Percentiles rank a stretch among this genome's conserved stretches.
phyloP scores from a whole-genome alignment of 1,140 invertebrate genomes.

The Oscheius sp. region DNA sequence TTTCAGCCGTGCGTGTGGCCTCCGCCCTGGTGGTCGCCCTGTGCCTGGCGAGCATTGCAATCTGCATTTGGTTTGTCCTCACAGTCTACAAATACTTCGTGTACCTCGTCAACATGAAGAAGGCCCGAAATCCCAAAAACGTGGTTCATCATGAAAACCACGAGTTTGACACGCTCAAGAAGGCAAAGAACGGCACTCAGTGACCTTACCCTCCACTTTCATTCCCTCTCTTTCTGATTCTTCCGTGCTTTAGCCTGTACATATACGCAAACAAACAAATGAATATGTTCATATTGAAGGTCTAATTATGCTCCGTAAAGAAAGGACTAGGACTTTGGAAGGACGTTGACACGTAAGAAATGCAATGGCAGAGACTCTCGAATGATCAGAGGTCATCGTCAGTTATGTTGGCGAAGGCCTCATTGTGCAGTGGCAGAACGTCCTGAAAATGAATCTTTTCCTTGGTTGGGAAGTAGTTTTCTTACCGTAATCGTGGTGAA shows the following conservation, averaged over 20 bases:
- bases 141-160: constrained; percentile 4
- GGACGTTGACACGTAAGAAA: background rate
- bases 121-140: constrained; percentile 22
- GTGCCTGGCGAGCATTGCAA: background rate
- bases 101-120: constrained; percentile 28
- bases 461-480: too few relatives aligned
- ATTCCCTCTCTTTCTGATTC: background rate
- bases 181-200: constrained; percentile 11
- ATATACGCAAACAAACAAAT: background rate
- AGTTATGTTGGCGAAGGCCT: constrained; percentile 19
- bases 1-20: constrained; percentile 19
- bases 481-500: constrained; percentile 27
- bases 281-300: background rate
- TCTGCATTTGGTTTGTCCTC: constrained; percentile 21
- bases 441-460: too few relatives aligned
- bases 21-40: constrained; percentile 17
- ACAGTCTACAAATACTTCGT: constrained; percentile 33
- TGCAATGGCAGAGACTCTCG: background rate
- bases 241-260: background rate
- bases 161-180: background rate
- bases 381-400: constrained; percentile 19
- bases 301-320: background rate
- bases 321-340: background rate
- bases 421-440: constrained; percentile 12
- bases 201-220: background rate